These are phyloP conservation scores for Ischnura elegans DNA, from an alignment of 2,888 invertebrate genomes.

Conservation along the genomic window DNA sequence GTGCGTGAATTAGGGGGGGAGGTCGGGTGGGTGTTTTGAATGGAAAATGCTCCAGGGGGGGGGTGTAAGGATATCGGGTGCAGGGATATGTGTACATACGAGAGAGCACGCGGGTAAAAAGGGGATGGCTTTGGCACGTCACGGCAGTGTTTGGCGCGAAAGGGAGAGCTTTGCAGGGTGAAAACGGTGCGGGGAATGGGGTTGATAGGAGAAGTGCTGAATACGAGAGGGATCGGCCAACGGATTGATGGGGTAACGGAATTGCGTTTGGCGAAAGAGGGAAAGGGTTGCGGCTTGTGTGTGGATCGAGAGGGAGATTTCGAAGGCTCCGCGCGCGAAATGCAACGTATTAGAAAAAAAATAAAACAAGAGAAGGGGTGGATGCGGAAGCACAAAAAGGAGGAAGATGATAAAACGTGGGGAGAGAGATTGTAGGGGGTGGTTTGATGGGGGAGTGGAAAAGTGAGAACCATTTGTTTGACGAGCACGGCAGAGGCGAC, in stretches of 20 bases:
- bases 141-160: not conserved
- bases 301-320: not conserved
- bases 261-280: not conserved
- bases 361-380: not conserved
- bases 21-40: not conserved
- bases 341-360: slow-evolving; percentile 52
- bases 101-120: not conserved
- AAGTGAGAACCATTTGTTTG: slow-evolving; percentile 57
- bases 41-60: not conserved
- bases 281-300: too few species aligned
- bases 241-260: not conserved
- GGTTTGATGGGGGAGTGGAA: too few species aligned
- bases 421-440: not conserved
- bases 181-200: not conserved
- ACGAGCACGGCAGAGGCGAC: not conserved
- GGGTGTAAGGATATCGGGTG: not conserved
- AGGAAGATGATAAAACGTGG: not conserved
- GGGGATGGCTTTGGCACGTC: not conserved
- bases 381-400: not conserved
- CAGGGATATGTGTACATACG: not conserved
- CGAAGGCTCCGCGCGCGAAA: slow-evolving; percentile 36
- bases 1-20: not conserved
- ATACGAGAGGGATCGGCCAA: not conserved
- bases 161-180: not conserved
- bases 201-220: not conserved